Evolutionary conservation across 2,888 invertebrate genomes (phyloP), one percentile per base, ranked within the genome.

Genomic region (Gisinianus flammeolus): DNA sequence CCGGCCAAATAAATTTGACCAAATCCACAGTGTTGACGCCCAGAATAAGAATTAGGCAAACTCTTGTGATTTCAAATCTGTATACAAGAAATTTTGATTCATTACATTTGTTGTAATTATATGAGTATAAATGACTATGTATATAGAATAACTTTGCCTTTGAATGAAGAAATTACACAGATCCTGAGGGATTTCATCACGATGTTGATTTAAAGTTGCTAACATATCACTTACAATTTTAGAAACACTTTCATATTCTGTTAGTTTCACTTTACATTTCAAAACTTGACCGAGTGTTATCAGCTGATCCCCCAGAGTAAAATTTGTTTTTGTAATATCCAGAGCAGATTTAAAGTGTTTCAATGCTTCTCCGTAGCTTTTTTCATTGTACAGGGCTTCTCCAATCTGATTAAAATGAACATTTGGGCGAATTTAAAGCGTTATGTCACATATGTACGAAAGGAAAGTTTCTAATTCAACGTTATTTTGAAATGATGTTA

Each of bases 231-330:
- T 79, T 0, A 85, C 80, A 28, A 78, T 80, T 77, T 85, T 83
- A 3, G 80, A 81, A n/a, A 79, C 82, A 64, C 83, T 83, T 70
- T 85, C 84, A 22, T 79, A 83, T 16, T 85, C 84, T 8, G 80
- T 81, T 70, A 82, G 77, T 68, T 82, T 80, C 1, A 85, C 76
- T 76, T 85, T 85, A 69, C 81, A 81, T 64, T 76, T 80, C 19
- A 83, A 75, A 30, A 83, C 81, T 33, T 75, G 78, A 24, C 83
- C 83, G 0, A 81, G 66, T 0, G 83, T 73, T 0, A 80, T 74
- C 5, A 85, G n/a, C 62, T 83, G 81, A 76, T 85, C 84, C 0
- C 79, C 73, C 28, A 83, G 77, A 0, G 81, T 80, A 28, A 82
- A 85, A 30, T 82, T 71, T 10, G 71, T 58, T 62, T 81, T 82